These are phyloP conservation scores for Calliopsis andreniformis DNA, from an alignment of 1,140 invertebrate species.

Conservation along the genomic window DNA sequence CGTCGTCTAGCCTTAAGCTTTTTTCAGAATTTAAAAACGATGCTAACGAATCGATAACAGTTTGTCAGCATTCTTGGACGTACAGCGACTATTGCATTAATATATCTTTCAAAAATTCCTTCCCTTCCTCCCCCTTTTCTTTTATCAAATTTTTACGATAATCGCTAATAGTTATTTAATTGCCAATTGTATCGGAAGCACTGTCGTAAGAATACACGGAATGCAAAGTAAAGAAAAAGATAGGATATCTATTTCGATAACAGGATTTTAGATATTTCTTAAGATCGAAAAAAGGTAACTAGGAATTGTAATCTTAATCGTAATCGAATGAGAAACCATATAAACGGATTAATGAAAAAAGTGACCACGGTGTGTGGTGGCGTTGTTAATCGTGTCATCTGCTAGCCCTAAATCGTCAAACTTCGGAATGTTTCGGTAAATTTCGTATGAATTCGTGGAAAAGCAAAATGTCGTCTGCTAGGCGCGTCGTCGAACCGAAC, in stretches of 20 bases:
- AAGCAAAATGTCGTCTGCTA: slow-evolving; percentile 77
- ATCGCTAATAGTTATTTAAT: neutral
- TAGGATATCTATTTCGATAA: too few relatives aligned
- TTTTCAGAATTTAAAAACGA: slow-evolving; percentile 22
- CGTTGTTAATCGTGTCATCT: slow-evolving; percentile 2
- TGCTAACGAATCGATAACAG: neutral
- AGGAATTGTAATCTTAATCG: neutral
- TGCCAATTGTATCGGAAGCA: neutral
- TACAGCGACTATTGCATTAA: neutral
- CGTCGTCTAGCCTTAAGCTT: neutral
- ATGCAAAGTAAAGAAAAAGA: neutral
- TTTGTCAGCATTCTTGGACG: neutral
- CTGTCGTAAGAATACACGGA: too few relatives aligned
- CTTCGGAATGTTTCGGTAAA: slow-evolving; percentile 50
- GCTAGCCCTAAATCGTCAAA: neutral
- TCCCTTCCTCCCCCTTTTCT: too few relatives aligned
- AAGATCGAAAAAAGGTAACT: neutral
- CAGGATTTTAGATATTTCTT: too few relatives aligned
- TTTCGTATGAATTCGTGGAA: slow-evolving; percentile 56
- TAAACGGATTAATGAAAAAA: neutral
- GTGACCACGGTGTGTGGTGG: neutral
- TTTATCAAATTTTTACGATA: neutral
- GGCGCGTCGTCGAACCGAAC: slow-evolving; percentile 73
- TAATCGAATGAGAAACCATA: neutral
- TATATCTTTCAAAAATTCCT: too few relatives aligned